Percentiles rank a stretch among this genome's conserved stretches.
Evolutionary conservation across 1,140 invertebrate species (phyloP).

Genomic region (Neodiprion pinetum): DNA sequence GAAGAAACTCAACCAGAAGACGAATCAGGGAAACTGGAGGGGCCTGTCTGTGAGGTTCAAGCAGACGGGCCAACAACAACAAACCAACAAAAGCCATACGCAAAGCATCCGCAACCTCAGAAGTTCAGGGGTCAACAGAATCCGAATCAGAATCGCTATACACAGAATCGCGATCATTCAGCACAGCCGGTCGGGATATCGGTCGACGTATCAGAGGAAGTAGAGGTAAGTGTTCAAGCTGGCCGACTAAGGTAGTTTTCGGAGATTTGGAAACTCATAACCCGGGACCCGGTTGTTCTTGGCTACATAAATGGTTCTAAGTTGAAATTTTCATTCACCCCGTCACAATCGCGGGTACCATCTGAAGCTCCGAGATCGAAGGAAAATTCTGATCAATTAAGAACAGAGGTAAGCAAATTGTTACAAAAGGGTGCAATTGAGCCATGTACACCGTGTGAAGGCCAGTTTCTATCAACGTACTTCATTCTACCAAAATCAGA

Average conservation of each 20-base stretch:
- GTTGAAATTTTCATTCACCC: constrained; percentile 25
- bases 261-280: constrained; percentile 28
- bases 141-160: background rate
- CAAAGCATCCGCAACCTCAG: constrained; percentile 20
- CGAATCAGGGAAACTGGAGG: constrained; percentile 29
- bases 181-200: background rate
- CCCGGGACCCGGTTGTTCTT: constrained; percentile 25
- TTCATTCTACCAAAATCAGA: constrained; percentile 20
- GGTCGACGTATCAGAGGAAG: background rate
- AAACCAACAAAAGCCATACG: constrained; percentile 4
- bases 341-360: background rate
- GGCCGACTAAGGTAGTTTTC: constrained; percentile 22
- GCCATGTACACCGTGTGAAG: constrained; percentile 10
- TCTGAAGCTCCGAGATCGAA: background rate
- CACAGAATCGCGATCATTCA: background rate
- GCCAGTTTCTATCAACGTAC: constrained; percentile 23
- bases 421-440: constrained; percentile 16
- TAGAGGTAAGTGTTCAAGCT: constrained; percentile 22
- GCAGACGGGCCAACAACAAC: constrained; percentile 5
- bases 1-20: constrained; percentile 10
- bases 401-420: constrained; percentile 15
- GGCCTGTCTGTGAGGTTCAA: constrained; percentile 20
- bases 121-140: constrained; percentile 9
- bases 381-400: background rate
- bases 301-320: constrained; percentile 27